Evolutionary conservation across 2,888 invertebrate species (phyloP).

Genomic region (Candidula unifasciata): DNA sequence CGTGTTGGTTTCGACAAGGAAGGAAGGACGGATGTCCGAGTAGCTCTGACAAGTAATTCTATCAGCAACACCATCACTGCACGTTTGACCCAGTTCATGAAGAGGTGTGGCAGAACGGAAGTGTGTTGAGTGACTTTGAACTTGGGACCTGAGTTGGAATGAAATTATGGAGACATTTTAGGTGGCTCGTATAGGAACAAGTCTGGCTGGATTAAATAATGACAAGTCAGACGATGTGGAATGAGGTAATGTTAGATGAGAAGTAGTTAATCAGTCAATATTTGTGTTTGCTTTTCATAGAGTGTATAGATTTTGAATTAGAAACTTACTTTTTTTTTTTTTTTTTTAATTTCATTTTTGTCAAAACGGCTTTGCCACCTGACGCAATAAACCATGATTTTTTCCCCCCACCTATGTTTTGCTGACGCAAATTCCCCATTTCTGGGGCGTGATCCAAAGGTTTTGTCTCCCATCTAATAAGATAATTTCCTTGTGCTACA

Average conservation of each 20-base stretch:
- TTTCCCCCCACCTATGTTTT: too few species aligned
- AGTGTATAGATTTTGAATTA: background rate
- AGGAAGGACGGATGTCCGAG: background rate
- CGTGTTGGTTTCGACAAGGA: background rate
- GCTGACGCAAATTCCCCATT: too few species aligned
- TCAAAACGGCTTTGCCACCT: too few species aligned
- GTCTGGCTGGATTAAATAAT: background rate
- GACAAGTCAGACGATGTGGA: background rate
- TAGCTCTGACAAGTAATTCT: background rate
- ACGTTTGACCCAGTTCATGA: background rate
- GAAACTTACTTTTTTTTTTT: too few species aligned
- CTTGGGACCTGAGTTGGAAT: background rate
- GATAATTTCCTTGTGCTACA: too few species aligned
- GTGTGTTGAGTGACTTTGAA: slow-evolving; percentile 13
- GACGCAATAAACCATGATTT: too few species aligned
- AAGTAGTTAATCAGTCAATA: background rate
- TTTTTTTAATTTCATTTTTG: too few species aligned
- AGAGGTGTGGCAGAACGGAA: background rate
- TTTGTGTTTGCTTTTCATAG: background rate
- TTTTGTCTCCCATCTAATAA: too few species aligned
- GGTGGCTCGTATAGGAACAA: background rate
- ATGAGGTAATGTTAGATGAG: background rate
- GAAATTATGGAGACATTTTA: slow-evolving; percentile 9
- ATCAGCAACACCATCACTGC: background rate
- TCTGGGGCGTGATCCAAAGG: too few species aligned